These are phyloP conservation scores for Danio kyathit DNA, from an alignment of 2,797 vertebrate species.

Conservation along the genomic window DNA sequence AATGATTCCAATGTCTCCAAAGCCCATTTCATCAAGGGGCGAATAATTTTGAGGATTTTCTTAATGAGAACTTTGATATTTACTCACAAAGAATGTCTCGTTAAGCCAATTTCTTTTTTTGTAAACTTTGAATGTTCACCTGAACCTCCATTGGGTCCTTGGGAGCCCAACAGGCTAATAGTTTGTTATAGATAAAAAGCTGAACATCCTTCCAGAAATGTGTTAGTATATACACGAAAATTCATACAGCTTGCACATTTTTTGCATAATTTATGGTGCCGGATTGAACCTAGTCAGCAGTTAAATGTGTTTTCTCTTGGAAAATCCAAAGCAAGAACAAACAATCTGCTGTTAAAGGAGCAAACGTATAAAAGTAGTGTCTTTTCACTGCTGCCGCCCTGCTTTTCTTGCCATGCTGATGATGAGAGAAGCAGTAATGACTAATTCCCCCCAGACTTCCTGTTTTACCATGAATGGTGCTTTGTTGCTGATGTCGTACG, in stretches of 20 bases:
- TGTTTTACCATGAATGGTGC: conserved; percentile 71
- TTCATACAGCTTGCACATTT: not conserved
- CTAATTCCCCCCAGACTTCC: conserved; percentile 60
- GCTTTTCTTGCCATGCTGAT: conserved; percentile 52
- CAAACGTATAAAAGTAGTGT: not conserved
- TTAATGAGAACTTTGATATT: not conserved
- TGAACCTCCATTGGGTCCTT: conserved; percentile 34
- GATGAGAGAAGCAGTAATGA: conserved; percentile 60
- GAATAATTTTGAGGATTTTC: not conserved
- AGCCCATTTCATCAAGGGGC: not conserved
- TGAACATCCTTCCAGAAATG: not conserved
- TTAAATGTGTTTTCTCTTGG: not conserved
- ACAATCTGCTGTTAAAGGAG: not conserved
- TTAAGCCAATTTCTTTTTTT: not conserved
- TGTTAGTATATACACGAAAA: not conserved
- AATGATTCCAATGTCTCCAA: not conserved
- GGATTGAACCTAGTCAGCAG: conserved; percentile 3
- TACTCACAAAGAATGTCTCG: not conserved
- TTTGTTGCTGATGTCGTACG: conserved; percentile 60
- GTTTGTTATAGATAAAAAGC: conserved; percentile 18
- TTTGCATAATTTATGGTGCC: conserved; percentile 1
- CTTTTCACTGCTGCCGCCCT: conserved; percentile 13
- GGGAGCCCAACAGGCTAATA: not conserved
- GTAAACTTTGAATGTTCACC: too few relatives aligned
- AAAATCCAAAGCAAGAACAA: too few relatives aligned